Conservation (phyloP, 1,140 invertebrate genomes). For the Drosophila tristis region DNA sequence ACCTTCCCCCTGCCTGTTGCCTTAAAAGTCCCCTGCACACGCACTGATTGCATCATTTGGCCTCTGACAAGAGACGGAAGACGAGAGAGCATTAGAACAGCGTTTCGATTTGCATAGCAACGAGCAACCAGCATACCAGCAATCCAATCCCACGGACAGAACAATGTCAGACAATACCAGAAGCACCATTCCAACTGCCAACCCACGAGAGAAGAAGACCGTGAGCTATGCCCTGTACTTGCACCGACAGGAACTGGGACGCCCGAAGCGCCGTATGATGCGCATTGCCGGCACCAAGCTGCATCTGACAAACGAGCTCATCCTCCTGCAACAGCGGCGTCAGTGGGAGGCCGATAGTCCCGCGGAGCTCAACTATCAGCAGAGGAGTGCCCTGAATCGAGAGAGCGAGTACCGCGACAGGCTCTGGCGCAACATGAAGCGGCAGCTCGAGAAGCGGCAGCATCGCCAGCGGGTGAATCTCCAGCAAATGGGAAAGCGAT, state of each 20-base stretch:
- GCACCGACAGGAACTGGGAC: conserved; percentile 55
- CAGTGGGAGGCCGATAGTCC: conserved; percentile 46
- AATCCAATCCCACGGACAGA: not conserved
- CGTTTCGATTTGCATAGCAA: conserved; percentile 36
- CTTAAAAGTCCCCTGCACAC: conserved; percentile 51
- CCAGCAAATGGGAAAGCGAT: conserved; percentile 31
- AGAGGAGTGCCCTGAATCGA: conserved; percentile 43
- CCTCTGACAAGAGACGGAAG: conserved; percentile 20
- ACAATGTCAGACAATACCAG: conserved; percentile 37
- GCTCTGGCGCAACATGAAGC: conserved; percentile 48
- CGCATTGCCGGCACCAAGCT: conserved; percentile 57
- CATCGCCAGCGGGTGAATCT: conserved; percentile 24
- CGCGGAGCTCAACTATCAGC: conserved; percentile 37
- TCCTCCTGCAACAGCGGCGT: conserved; percentile 31
- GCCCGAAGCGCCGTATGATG: conserved; percentile 57
- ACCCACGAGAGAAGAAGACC: conserved; percentile 8
- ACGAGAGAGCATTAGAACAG: conserved; percentile 12
- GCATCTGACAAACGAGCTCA: conserved; percentile 68
- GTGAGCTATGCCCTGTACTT: conserved; percentile 64
- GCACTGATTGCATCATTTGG: conserved; percentile 68
- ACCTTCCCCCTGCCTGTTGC: conserved; percentile 2
- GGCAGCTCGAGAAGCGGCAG: conserved; percentile 44
- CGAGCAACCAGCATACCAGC: not conserved
- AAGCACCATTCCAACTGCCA: conserved; percentile 4
- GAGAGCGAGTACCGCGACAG: conserved; percentile 57